phyloP scores from a whole-genome alignment of 1,140 invertebrate genomes.

The Physella acuta region DNA sequence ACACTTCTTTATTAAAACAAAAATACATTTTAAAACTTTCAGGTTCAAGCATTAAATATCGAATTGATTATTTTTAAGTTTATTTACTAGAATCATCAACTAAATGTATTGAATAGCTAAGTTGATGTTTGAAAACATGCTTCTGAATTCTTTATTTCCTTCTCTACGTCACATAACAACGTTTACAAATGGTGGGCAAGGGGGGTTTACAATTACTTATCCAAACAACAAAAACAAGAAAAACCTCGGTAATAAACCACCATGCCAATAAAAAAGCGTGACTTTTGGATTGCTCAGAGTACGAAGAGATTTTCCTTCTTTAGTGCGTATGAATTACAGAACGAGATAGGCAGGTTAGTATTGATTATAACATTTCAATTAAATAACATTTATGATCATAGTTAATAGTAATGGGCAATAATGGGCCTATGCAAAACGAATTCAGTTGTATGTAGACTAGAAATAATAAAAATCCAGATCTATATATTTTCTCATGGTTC shows the following conservation, averaged over 20 bases:
- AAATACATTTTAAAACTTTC: too few species aligned
- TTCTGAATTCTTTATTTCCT: too few species aligned
- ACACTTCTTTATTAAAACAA: too few species aligned
- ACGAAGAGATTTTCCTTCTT: not conserved
- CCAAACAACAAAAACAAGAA: too few species aligned
- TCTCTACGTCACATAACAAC: slow-evolving; percentile 19
- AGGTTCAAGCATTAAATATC: too few species aligned
- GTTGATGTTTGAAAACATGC: too few species aligned
- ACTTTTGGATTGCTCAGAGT: slow-evolving; percentile 14
- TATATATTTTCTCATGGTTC: not conserved
- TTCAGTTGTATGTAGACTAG: not conserved
- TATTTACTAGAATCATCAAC: too few species aligned
- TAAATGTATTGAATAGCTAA: too few species aligned
- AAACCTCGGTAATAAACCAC: not conserved
- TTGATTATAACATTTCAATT: not conserved
- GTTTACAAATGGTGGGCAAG: slow-evolving; percentile 18
- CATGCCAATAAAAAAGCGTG: not conserved
- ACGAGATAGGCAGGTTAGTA: slow-evolving; percentile 10
- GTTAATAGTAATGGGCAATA: not conserved
- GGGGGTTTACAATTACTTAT: too few species aligned
- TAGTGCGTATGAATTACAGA: slow-evolving; percentile 8
- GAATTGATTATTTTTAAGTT: too few species aligned
- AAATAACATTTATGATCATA: not conserved
- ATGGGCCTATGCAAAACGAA: not conserved
- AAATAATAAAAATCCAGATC: not conserved